These are phyloP conservation scores for Lordiphosa fenestrarum DNA, from an alignment of 2,888 invertebrate genomes.

Conservation along the genomic window DNA sequence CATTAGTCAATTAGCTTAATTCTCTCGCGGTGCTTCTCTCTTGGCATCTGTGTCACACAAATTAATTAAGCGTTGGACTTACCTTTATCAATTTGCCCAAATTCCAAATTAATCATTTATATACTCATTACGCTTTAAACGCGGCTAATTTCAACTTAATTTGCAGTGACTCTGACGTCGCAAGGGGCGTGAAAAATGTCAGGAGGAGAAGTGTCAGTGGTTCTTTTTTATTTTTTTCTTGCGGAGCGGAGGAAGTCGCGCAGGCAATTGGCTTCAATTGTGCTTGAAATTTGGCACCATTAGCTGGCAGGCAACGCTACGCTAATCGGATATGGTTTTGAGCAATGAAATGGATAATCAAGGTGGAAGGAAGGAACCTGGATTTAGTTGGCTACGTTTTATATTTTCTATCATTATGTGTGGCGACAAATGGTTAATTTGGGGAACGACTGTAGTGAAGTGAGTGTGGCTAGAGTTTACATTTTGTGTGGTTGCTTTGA, in stretches of 20 bases:
- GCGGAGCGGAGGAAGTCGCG: conserved; percentile 1
- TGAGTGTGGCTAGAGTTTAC: too few species aligned
- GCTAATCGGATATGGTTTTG: conserved; percentile 7
- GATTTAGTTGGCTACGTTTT: too few species aligned
- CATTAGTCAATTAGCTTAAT: conserved; percentile 60
- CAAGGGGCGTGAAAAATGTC: conserved; percentile 7
- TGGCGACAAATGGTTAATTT: too few species aligned
- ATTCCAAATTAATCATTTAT: conserved; percentile 65
- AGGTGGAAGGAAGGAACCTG: too few species aligned
- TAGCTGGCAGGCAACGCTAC: conserved; percentile 27
- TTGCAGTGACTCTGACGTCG: conserved; percentile 19
- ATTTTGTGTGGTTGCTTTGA: too few species aligned
- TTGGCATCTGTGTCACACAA: conserved; percentile 4
- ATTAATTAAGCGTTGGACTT: conserved; percentile 12
- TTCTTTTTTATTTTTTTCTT: too few species aligned
- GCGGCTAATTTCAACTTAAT: conserved; percentile 61
- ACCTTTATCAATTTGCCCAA: conserved; percentile 50
- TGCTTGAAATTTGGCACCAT: conserved; percentile 63
- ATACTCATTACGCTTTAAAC: conserved; percentile 67
- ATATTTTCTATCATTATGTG: too few species aligned
- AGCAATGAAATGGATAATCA: not conserved
- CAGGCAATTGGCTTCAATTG: conserved; percentile 57
- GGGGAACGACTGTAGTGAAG: too few species aligned
- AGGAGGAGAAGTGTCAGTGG: not conserved
- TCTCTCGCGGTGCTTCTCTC: conserved; percentile 13